These are phyloP conservation scores for Benitochromis conjunctus DNA, from an alignment of 2,113 vertebrate genomes.

Conservation along the genomic window DNA sequence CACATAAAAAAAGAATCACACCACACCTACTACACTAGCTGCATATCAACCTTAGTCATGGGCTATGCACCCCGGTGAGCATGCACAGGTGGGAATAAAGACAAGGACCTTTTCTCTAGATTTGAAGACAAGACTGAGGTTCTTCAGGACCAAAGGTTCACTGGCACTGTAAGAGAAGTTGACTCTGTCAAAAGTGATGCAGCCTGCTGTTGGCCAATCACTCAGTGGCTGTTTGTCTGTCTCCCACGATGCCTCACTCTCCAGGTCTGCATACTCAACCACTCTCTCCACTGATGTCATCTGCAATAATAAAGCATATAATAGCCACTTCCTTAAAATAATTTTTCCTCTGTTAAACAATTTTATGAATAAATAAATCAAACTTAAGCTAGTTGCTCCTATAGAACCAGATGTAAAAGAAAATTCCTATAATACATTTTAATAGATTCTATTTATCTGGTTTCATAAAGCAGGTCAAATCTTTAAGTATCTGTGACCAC, in stretches of 20 bases:
- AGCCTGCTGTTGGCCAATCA: slow-evolving; percentile 84
- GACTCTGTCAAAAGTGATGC: slow-evolving; percentile 86
- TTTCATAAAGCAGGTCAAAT: not conserved
- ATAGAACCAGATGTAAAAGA: not conserved
- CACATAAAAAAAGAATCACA: slow-evolving; percentile 59
- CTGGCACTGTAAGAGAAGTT: slow-evolving; percentile 86
- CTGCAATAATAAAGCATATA: slow-evolving; percentile 50
- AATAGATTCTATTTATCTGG: not conserved
- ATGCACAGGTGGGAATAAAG: slow-evolving; percentile 40
- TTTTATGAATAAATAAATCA: not conserved
- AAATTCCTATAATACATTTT: not conserved
- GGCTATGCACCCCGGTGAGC: slow-evolving; percentile 42
- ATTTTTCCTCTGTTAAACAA: not conserved
- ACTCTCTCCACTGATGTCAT: slow-evolving; percentile 97
- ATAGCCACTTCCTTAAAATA: not conserved
- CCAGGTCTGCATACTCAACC: slow-evolving; percentile 89
- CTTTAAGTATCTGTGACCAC: not conserved
- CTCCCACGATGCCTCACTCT: slow-evolving; percentile 92
- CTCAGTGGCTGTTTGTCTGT: slow-evolving; percentile 76
- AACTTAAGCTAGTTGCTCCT: not conserved
- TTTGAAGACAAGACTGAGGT: slow-evolving; percentile 82
- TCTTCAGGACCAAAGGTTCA: slow-evolving; percentile 83
- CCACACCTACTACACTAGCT: slow-evolving; percentile 43
- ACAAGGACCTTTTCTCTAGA: slow-evolving; percentile 85
- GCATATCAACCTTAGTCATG: slow-evolving; percentile 64